Evolutionary conservation across 2,797 vertebrate genomes (phyloP).

Genomic region (Sphaeramia orbicularis): DNA sequence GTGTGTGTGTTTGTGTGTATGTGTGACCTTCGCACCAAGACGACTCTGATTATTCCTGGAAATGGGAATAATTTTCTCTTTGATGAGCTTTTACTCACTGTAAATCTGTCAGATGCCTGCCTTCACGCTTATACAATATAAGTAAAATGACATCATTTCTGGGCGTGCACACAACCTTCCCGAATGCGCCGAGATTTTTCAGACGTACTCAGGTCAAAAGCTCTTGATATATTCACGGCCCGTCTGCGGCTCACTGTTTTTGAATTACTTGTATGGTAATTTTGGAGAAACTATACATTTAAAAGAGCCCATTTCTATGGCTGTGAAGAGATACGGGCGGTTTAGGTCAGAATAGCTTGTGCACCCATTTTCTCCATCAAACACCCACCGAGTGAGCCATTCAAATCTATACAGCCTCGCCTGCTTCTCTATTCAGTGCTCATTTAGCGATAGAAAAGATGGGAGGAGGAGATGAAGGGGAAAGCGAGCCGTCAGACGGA

Average conservation of each 20-base stretch:
- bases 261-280: conserved; percentile 82
- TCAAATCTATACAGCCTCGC: conserved; percentile 59
- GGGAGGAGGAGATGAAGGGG: conserved; percentile 63
- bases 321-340: conserved; percentile 69
- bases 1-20: conserved; percentile 9
- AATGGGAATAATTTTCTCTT: conserved; percentile 61
- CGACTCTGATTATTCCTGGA: conserved; percentile 46
- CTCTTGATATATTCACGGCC: conserved; percentile 73
- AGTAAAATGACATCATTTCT: conserved; percentile 49
- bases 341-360: conserved; percentile 74
- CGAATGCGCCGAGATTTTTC: conserved; percentile 63
- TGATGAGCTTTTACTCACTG: conserved; percentile 57
- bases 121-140: conserved; percentile 48
- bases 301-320: conserved; percentile 84
- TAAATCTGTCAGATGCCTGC: conserved; percentile 52
- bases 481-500: conserved; percentile 43
- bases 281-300: conserved; percentile 86
- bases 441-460: conserved; percentile 72
- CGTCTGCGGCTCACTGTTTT: conserved; percentile 64
- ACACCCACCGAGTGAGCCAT: conserved; percentile 61
- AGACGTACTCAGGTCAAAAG: conserved; percentile 69
- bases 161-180: conserved; percentile 2
- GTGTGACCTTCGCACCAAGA: conserved; percentile 33
- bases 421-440: conserved; percentile 62
- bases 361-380: conserved; percentile 73